phyloP scores from a whole-genome alignment of 2,797 vertebrate species.

The Aeoliscus strigatus region DNA sequence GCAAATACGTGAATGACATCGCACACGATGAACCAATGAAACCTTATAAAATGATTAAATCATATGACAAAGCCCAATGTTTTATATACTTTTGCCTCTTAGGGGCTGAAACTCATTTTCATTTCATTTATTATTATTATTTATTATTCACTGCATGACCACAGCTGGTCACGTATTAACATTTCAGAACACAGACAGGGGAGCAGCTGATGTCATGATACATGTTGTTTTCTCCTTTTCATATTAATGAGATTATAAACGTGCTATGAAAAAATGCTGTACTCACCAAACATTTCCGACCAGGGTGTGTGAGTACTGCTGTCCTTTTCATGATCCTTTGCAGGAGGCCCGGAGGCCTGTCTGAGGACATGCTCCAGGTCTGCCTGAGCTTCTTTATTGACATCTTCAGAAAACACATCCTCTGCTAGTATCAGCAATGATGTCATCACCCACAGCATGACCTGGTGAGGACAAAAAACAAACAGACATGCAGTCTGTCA shows the following conservation, averaged over 20 bases:
- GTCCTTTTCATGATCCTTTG: slow-evolving; percentile 6
- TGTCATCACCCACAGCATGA: slow-evolving; percentile 62
- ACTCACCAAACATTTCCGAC: slow-evolving; percentile 28
- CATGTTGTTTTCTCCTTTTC: neutral
- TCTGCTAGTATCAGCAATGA: slow-evolving; percentile 58
- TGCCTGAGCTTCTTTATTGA: slow-evolving; percentile 22
- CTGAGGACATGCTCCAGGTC: slow-evolving; percentile 18
- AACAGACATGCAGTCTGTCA: too few relatives aligned
- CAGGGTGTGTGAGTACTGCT: slow-evolving; percentile 5
- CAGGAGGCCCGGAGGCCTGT: slow-evolving; percentile 20
- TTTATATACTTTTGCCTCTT: too few relatives aligned
- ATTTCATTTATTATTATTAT: too few relatives aligned
- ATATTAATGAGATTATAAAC: neutral
- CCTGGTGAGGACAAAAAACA: slow-evolving; percentile 38
- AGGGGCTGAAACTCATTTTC: too few relatives aligned
- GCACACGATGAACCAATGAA: too few relatives aligned
- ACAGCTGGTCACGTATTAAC: too few relatives aligned
- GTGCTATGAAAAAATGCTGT: neutral
- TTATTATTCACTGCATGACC: too few relatives aligned
- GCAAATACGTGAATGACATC: too few relatives aligned
- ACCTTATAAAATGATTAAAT: too few relatives aligned
- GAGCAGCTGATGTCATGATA: too few relatives aligned
- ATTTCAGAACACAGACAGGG: too few relatives aligned
- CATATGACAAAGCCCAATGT: too few relatives aligned
- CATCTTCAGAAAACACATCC: slow-evolving; percentile 47